Conservation (phyloP, 2,113 vertebrate genomes). For the Callocephalon fimbriatum region DNA sequence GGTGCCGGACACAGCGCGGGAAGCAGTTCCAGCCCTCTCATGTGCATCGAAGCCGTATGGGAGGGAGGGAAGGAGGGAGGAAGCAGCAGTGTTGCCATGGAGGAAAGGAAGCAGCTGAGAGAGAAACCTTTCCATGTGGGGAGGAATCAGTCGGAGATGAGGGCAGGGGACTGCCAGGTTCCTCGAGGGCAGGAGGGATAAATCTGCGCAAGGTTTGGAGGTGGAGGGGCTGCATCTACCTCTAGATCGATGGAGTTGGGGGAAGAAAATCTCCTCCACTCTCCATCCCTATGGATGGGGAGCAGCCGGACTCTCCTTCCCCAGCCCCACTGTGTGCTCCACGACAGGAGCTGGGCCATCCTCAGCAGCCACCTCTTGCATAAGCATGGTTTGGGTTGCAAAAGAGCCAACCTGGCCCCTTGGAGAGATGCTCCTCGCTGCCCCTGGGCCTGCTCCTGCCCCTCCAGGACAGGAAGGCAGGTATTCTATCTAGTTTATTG, state of each 20-base stretch:
- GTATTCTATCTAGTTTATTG: neutral
- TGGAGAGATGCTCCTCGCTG: neutral
- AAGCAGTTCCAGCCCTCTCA: neutral
- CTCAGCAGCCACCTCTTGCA: neutral
- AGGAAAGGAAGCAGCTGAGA: slow-evolving; percentile 53
- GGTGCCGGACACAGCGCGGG: neutral
- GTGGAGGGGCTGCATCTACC: neutral
- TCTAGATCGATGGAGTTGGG: neutral
- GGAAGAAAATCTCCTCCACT: neutral
- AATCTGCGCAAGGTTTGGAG: neutral
- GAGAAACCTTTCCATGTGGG: slow-evolving; percentile 1
- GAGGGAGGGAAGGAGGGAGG: neutral
- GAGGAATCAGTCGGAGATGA: neutral
- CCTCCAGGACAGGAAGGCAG: neutral
- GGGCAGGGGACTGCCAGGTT: neutral
- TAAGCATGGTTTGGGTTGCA: neutral
- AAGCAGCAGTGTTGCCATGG: slow-evolving; percentile 57
- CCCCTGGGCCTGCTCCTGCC: neutral
- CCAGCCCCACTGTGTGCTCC: neutral
- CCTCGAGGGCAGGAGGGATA: neutral
- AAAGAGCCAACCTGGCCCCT: neutral
- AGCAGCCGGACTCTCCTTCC: fast-evolving
- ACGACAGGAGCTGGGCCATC: fast-evolving
- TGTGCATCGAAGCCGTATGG: neutral
- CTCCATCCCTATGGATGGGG: neutral